phyloP scores from a whole-genome alignment of 2,113 vertebrate species.

The Nesogale talazaci region DNA sequence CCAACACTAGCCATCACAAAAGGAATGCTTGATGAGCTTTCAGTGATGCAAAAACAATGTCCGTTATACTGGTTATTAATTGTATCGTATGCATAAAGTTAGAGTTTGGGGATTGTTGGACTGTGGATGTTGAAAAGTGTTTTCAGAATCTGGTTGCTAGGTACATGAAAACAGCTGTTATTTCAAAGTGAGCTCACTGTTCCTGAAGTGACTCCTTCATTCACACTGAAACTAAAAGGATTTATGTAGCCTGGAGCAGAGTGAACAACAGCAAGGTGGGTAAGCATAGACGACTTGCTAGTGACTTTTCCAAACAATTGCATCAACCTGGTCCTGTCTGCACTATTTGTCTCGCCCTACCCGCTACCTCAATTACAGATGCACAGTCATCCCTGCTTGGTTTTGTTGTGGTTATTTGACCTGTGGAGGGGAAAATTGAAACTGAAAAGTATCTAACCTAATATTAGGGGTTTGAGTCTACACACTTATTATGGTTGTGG shows the following conservation, averaged over 20 bases:
- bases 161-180: neutral
- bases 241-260: neutral
- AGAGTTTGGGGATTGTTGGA: neutral
- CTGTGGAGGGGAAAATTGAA: neutral
- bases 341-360: too few relatives aligned
- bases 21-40: neutral
- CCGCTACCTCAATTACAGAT: neutral
- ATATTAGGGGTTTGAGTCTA: neutral
- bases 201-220: neutral
- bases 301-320: neutral
- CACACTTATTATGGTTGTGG: neutral
- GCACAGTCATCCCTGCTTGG: neutral
- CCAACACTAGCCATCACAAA: neutral
- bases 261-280: neutral
- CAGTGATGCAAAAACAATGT: neutral
- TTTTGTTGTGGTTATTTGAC: neutral
- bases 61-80: neutral
- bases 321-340: neutral
- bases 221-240: neutral
- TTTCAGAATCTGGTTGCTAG: constrained; percentile 27
- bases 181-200: neutral
- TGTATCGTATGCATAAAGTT: neutral
- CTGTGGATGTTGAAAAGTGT: neutral
- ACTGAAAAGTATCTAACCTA: neutral
- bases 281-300: neutral